A percentile compares a stretch with the other conserved stretches of the same genome.
phyloP scores from a whole-genome alignment of 2,797 vertebrate genomes.

The Hippocampus kuda region DNA sequence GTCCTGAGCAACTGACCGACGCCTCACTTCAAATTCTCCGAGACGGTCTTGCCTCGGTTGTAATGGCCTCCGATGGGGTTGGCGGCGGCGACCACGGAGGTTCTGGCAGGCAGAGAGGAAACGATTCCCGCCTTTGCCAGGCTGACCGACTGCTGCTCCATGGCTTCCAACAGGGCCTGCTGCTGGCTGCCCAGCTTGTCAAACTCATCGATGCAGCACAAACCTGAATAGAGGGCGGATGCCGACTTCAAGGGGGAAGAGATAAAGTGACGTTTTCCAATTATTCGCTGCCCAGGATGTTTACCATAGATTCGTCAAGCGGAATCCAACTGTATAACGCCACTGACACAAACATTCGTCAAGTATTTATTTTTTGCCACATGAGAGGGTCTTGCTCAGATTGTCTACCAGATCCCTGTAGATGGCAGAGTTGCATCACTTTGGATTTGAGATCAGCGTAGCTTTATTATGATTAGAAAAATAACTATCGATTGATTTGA shows the following conservation, averaged over 20 bases:
- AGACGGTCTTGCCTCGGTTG: conserved; percentile 92
- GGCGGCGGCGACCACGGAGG: conserved; percentile 89
- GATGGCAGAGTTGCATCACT: too few species aligned
- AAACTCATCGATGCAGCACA: conserved; percentile 96
- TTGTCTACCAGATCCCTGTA: too few species aligned
- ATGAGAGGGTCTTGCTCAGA: too few species aligned
- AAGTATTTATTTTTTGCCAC: too few species aligned
- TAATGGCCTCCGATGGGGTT: conserved; percentile 95
- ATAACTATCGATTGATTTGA: too few species aligned
- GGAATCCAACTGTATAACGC: too few species aligned
- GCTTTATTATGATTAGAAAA: too few species aligned
- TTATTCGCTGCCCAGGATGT: too few species aligned
- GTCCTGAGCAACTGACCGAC: neutral
- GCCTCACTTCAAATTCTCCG: conserved; percentile 93
- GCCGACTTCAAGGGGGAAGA: neutral
- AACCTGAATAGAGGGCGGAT: conserved; percentile 28
- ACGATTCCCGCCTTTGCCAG: conserved; percentile 96
- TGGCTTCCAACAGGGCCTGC: conserved; percentile 91
- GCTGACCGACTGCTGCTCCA: conserved; percentile 98
- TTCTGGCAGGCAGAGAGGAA: conserved; percentile 87
- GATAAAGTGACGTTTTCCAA: neutral
- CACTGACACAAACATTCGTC: too few species aligned
- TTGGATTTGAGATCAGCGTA: too few species aligned
- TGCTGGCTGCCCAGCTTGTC: conserved; percentile 96
- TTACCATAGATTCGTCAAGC: too few species aligned